Evolutionary conservation across 2,888 invertebrate species (phyloP).

Genomic region (Tholera decimalis): DNA sequence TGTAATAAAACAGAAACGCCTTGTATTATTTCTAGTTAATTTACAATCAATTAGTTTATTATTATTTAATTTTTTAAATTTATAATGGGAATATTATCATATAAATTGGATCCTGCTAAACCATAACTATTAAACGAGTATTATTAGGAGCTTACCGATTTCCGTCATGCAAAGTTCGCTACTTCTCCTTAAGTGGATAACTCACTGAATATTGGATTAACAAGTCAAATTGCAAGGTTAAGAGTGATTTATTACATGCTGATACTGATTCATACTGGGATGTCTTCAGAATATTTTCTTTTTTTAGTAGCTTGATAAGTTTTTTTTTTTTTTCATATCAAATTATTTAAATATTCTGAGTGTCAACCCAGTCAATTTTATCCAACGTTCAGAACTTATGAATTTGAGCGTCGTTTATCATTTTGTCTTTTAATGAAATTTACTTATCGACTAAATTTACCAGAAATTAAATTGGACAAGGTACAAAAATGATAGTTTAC

Average conservation of each 20-base stretch:
- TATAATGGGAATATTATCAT: conserved; percentile 14
- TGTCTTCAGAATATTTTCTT: neutral
- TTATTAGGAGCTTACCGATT: conserved; percentile 11
- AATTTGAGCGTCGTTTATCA: conserved; percentile 2
- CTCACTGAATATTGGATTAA: conserved; percentile 42
- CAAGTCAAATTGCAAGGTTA: conserved; percentile 53
- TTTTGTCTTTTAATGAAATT: neutral
- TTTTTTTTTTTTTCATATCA: neutral
- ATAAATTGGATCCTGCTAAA: conserved; percentile 19
- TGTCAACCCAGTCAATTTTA: no score
- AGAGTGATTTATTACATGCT: conserved; percentile 17
- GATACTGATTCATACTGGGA: conserved; percentile 2
- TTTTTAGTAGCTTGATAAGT: neutral
- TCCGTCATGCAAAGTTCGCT: conserved; percentile 9
- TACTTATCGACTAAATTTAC: neutral
- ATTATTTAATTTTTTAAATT: conserved; percentile 26
- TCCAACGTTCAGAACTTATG: neutral
- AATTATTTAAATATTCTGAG: conserved; percentile 28
- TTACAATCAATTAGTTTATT: conserved; percentile 24
- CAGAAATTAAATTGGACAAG: neutral
- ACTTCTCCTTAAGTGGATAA: conserved; percentile 11
- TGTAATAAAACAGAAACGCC: conserved; percentile 14
- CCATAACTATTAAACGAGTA: neutral
- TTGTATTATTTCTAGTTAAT: conserved; percentile 9
- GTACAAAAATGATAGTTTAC: neutral